Conservation (phyloP, 2,888 invertebrate genomes). For the Linyphia triangularis region DNA sequence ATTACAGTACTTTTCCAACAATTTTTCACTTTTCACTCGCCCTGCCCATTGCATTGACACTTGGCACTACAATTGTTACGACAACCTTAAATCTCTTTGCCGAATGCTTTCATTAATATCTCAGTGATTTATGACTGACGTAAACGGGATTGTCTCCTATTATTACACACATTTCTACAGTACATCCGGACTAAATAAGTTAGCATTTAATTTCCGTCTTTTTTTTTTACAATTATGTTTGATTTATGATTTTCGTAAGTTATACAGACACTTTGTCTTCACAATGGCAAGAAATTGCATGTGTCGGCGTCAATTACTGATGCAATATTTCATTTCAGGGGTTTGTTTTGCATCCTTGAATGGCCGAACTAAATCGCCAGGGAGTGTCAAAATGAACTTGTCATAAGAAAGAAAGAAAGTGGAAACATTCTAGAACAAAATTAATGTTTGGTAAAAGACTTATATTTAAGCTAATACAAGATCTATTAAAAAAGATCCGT, state of each 20-base stretch:
- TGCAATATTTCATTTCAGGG: not conserved
- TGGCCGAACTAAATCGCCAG: no score
- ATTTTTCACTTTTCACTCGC: constrained; percentile 30
- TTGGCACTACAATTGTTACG: constrained; percentile 17
- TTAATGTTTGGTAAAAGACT: no score
- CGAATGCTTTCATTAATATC: not conserved
- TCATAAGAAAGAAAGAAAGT: no score
- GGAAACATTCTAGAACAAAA: no score
- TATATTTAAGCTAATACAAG: no score
- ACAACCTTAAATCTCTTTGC: not conserved
- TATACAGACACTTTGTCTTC: not conserved
- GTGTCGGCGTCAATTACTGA: not conserved
- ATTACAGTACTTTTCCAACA: constrained; percentile 40
- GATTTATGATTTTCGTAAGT: not conserved
- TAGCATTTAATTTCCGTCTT: not conserved
- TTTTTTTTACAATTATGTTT: not conserved
- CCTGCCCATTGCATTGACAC: constrained; percentile 43
- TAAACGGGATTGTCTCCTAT: not conserved
- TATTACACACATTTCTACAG: no score
- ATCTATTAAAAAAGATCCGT: no score
- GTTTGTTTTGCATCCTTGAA: not conserved
- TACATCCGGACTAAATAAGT: no score
- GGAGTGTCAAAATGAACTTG: no score
- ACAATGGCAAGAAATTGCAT: not conserved
- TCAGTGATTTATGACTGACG: not conserved